Conservation (phyloP, 2,888 invertebrate species). For the Ariolimax columbianus region DNA sequence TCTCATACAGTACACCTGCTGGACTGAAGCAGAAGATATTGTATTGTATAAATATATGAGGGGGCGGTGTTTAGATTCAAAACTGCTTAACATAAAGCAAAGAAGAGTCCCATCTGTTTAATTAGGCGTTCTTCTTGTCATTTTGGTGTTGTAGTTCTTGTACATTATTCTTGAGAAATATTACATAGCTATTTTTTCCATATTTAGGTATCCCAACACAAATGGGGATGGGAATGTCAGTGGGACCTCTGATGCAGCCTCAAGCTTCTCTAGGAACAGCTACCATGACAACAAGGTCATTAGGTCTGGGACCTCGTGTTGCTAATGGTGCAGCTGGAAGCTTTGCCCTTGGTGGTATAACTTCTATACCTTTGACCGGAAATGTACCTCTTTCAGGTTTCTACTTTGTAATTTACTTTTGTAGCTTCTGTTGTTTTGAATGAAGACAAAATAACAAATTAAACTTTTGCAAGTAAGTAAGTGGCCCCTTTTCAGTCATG, state of each 20-base stretch:
- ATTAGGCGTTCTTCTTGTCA: neutral
- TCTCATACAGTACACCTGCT: too few species aligned
- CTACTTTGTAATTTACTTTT: neutral
- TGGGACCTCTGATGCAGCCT: constrained; percentile 61
- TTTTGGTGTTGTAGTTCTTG: neutral
- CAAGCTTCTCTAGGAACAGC: constrained; percentile 58
- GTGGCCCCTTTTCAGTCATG: too few species aligned
- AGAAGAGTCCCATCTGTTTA: neutral
- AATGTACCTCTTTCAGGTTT: constrained; percentile 24
- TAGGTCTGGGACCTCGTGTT: constrained; percentile 68
- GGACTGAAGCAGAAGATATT: too few species aligned
- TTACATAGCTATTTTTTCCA: neutral
- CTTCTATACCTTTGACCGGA: constrained; percentile 1
- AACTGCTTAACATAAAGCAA: neutral
- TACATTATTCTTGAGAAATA: neutral
- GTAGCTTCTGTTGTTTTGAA: neutral
- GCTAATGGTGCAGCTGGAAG: constrained; percentile 61
- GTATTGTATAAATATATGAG: neutral
- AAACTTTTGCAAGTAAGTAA: too few species aligned
- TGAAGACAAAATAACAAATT: neutral
- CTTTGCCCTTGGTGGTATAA: constrained; percentile 2
- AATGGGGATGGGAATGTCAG: constrained; percentile 56
- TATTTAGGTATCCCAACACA: constrained; percentile 33
- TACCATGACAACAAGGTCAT: constrained; percentile 65
- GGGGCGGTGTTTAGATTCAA: neutral